phyloP scores from a whole-genome alignment of 2,113 vertebrate genomes.

The Haemorhous mexicanus region DNA sequence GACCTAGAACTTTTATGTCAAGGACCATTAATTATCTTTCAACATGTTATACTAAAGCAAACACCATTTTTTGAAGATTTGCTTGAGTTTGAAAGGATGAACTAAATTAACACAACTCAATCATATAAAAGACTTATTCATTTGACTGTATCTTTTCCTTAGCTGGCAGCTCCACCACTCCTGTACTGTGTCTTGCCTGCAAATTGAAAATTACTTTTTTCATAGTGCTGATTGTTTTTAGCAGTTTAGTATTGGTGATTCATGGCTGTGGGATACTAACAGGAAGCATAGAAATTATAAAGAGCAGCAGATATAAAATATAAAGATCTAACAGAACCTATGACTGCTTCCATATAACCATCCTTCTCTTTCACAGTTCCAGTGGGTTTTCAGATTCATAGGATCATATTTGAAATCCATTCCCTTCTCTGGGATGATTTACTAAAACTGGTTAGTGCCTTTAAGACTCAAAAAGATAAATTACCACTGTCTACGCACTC shows the following conservation, averaged over 20 bases:
- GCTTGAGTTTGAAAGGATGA: background rate
- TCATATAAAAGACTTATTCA: background rate
- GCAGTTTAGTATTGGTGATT: background rate
- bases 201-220: background rate
- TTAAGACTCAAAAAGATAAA: background rate
- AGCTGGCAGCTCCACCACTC: background rate
- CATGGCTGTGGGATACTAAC: background rate
- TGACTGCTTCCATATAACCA: background rate
- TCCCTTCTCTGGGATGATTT: background rate
- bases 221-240: background rate
- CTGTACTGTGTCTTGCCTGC: background rate
- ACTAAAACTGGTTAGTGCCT: background rate
- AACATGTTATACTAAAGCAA: background rate
- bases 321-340: background rate
- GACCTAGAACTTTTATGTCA: slow-evolving; percentile 21
- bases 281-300: background rate
- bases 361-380: background rate
- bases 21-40: slow-evolving; percentile 6
- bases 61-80: background rate
- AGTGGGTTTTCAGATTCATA: background rate
- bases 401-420: background rate
- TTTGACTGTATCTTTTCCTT: background rate
- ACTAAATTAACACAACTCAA: background rate
- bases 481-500: background rate
- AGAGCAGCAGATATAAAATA: background rate